Conservation (phyloP, 30 jellyfish, hydroid and myxozoan genomes). For the Cassiopea andromeda region DNA sequence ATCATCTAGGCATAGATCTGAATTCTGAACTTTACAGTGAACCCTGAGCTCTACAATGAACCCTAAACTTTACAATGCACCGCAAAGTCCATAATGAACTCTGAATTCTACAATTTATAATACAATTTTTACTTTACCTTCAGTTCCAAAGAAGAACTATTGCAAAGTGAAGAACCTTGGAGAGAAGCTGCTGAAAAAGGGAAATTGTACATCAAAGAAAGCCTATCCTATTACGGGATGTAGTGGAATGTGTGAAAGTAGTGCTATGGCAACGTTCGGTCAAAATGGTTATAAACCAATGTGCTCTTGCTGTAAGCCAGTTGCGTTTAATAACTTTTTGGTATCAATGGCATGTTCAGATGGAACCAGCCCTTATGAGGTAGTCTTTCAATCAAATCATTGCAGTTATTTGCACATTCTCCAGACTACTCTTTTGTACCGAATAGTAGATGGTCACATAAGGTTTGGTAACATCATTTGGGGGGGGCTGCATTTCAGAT, state of each 20-base stretch:
- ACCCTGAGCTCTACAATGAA: neutral
- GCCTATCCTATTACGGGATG: slow-evolving; percentile 84
- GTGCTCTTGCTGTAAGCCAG: slow-evolving; percentile 91
- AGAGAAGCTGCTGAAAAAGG: slow-evolving; percentile 25
- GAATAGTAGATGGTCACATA: no score
- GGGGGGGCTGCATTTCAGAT: no score
- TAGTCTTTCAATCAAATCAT: neutral
- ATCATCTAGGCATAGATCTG: no score
- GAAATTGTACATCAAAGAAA: slow-evolving; percentile 76
- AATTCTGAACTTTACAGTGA: no score
- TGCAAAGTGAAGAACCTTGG: slow-evolving; percentile 79
- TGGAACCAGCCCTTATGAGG: slow-evolving; percentile 67
- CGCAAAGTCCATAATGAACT: neutral
- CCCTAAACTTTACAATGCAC: neutral
- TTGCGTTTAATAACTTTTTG: slow-evolving; percentile 26
- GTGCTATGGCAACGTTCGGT: slow-evolving; percentile 73
- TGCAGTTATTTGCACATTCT: no score
- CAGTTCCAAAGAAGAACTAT: slow-evolving; percentile 60
- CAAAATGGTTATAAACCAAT: slow-evolving; percentile 43
- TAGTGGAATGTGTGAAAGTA: slow-evolving; percentile 80
- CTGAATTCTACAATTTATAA: neutral
- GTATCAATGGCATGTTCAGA: slow-evolving; percentile 75
- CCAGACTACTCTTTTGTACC: no score
- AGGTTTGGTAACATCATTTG: no score
- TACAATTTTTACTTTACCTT: slow-evolving; percentile 19